Evolutionary conservation across 2,797 vertebrate genomes (phyloP), one percentile per base, ranked within the genome.

Genomic region (Helarctos malayanus): DNA sequence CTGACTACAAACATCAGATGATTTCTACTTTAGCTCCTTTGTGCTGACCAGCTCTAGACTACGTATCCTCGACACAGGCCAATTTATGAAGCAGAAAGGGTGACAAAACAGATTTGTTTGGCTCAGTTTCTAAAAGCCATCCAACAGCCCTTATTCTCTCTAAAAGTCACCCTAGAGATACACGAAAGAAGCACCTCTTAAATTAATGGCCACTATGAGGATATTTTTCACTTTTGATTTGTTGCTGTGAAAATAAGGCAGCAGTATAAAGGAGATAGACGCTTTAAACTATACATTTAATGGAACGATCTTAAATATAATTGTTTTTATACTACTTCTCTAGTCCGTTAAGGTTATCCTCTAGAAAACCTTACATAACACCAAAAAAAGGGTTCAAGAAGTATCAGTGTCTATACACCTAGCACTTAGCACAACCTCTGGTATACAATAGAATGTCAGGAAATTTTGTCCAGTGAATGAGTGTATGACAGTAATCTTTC

Each of bases 31-130:
- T 79, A 91, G 25, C 14, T 83, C 41, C 68, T 87, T 88, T 52
- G n/a, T 88, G 61, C 54, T 61, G n/a, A 75, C 47, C 29, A 52
- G 16, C 23, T 85, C 21, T 71, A 54, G 32, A 7, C 27, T 32
- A 56, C 27, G 41, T 73, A 35, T 78, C n/a, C 7, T 79, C 54
- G 25, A 71, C 57, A 63, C 12, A 78, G 52, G 56, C 65, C 93
- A 87, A 83, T 38, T 83, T 75, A 91, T 73, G 47, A 96, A 83
- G 52, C n/a, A 71, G 47, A 88, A 94, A 29, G 12, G 9, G 14
- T 56, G 32, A 68, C 35, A 63, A 10, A 12, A 54, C 5, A n/a
- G 3, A 61, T 84, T 71, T 65, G 47, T 92, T 78, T 83, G 69
- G 29, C 21, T 79, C 32, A 29, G 19, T 45, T 27, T 85, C 32